phyloP scores from a whole-genome alignment of 2,113 vertebrate genomes.

The Thamnaconus septentrionalis region DNA sequence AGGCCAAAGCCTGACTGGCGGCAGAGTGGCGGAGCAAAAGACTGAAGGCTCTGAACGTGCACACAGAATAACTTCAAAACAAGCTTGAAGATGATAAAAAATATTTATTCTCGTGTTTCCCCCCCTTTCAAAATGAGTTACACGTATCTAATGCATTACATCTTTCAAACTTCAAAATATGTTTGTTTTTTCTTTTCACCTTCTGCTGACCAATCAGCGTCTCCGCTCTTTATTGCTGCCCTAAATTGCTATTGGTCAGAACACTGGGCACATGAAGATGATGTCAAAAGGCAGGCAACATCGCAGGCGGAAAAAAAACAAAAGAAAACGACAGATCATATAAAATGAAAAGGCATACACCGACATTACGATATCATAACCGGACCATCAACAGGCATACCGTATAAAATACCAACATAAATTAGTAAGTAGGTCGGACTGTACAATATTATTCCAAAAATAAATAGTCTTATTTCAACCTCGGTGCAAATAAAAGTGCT shows the following conservation, averaged over 20 bases:
- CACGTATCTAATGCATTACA: slow-evolving; percentile 67
- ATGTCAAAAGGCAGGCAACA: slow-evolving; percentile 69
- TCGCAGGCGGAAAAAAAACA: slow-evolving; percentile 59
- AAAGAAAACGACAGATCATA: slow-evolving; percentile 28
- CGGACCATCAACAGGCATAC: slow-evolving; percentile 69
- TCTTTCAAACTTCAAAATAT: slow-evolving; percentile 50
- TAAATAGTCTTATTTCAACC: slow-evolving; percentile 63
- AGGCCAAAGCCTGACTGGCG: slow-evolving; percentile 5
- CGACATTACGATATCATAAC: slow-evolving; percentile 64
- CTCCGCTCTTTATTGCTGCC: slow-evolving; percentile 11
- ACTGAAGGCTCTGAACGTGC: slow-evolving; percentile 12
- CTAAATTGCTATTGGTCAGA: slow-evolving; percentile 40
- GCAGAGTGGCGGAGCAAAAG: slow-evolving; percentile 16
- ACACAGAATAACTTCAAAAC: slow-evolving; percentile 6
- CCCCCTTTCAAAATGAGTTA: slow-evolving; percentile 61
- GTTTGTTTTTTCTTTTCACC: slow-evolving; percentile 24
- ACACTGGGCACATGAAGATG: slow-evolving; percentile 50
- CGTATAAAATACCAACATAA: slow-evolving; percentile 65
- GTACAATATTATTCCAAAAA: slow-evolving; percentile 69
- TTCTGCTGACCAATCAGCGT: slow-evolving; percentile 17
- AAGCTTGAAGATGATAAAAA: slow-evolving; percentile 69
- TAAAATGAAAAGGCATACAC: slow-evolving; percentile 69
- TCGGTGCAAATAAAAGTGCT: slow-evolving; percentile 72
- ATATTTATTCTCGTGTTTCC: slow-evolving; percentile 71
- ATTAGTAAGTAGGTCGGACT: slow-evolving; percentile 56